Evolutionary conservation across 2,888 invertebrate species (phyloP).

Genomic region (Yponomeuta sedellus): DNA sequence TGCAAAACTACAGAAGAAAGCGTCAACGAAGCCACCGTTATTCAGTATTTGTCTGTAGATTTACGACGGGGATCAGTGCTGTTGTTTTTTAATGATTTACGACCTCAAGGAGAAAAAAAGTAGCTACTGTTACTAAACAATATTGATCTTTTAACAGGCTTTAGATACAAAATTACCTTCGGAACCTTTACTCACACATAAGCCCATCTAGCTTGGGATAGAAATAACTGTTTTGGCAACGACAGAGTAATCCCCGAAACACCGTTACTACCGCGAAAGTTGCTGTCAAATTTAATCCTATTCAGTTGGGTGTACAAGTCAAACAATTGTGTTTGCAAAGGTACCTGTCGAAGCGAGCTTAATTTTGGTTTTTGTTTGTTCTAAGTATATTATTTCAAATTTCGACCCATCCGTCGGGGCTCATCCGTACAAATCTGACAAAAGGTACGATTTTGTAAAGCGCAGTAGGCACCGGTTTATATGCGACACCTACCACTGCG

Average conservation of each 20-base stretch:
- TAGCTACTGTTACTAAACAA: constrained; percentile 33
- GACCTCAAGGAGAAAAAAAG: constrained; percentile 21
- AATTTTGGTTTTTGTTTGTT: constrained; percentile 5
- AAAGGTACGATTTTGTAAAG: constrained; percentile 29
- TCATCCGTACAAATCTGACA: background rate
- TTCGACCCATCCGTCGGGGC: constrained; percentile 13
- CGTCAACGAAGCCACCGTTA: background rate
- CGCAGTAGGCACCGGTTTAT: constrained; percentile 48
- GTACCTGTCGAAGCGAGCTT: constrained; percentile 17
- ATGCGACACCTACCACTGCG: constrained; percentile 3
- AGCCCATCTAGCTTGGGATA: constrained; percentile 23
- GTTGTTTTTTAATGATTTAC: constrained; percentile 17
- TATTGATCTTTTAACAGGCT: constrained; percentile 24
- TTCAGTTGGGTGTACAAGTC: background rate
- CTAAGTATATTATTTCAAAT: constrained; percentile 2
- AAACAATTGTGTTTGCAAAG: constrained; percentile 6
- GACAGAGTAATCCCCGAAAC: constrained; percentile 1
- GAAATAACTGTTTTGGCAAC: background rate
- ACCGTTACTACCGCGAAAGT: constrained; percentile 14
- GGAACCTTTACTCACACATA: constrained; percentile 26
- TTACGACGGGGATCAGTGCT: background rate
- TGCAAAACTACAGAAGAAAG: background rate
- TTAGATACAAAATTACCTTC: constrained; percentile 24
- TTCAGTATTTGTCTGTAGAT: background rate
- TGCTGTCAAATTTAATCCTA: constrained; percentile 6